Evolutionary conservation across 2,888 invertebrate genomes (phyloP).

Genomic region (Andrena bicolor): DNA sequence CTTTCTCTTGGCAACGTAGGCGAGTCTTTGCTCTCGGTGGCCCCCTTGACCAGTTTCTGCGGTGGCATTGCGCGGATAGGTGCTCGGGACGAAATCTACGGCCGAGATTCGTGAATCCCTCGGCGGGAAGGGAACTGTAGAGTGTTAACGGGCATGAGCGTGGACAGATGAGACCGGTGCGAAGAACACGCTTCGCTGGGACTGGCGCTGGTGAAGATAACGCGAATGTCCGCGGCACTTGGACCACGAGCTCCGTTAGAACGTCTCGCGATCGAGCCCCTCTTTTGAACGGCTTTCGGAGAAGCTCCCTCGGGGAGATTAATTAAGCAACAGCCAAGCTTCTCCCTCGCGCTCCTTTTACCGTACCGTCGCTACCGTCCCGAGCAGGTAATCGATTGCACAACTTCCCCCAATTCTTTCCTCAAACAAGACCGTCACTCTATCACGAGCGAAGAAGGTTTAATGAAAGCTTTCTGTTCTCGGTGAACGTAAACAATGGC

Average conservation of each 20-base stretch:
- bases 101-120: not conserved
- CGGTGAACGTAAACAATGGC: conserved; percentile 32
- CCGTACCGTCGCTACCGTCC: not conserved
- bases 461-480: conserved; percentile 12
- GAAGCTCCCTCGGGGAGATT: not conserved
- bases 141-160: not conserved
- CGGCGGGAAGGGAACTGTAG: not conserved
- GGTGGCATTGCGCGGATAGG: not conserved
- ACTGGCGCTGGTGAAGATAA: not conserved
- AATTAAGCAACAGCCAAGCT: not conserved
- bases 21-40: not conserved
- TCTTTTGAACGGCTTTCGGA: too few species aligned
- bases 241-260: not conserved
- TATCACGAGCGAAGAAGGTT: conserved; percentile 13
- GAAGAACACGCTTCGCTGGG: not conserved
- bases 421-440: not conserved
- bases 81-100: not conserved
- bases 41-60: conserved; percentile 4
- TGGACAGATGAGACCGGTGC: not conserved
- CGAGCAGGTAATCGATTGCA: not conserved
- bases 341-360: not conserved
- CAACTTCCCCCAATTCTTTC: not conserved
- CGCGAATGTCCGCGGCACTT: not conserved
- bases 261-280: not conserved
- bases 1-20: conserved; percentile 30